A percentile compares a stretch with the other conserved stretches of the same genome.
Conservation (phyloP, 1,140 invertebrate genomes). For the Lycorma delicatula region DNA sequence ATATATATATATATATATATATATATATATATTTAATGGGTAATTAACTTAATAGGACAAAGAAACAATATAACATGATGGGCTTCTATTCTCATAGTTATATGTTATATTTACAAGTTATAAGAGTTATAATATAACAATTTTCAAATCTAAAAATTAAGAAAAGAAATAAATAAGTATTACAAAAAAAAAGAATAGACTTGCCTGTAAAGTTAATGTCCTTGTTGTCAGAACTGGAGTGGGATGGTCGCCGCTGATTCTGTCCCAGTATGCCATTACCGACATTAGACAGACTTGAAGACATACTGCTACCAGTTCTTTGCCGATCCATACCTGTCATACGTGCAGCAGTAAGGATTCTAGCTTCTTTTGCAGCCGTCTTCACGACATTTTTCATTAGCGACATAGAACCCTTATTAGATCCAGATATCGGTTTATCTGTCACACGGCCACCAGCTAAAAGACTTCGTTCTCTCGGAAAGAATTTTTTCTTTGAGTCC, state of each 20-base stretch:
- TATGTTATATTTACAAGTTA: no score
- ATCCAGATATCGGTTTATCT: conserved; percentile 6
- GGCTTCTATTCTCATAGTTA: no score
- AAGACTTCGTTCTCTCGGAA: conserved; percentile 35
- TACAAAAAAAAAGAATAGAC: no score
- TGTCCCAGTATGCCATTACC: conserved; percentile 21
- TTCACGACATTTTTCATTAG: conserved; percentile 27
- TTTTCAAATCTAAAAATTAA: no score
- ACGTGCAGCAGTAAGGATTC: conserved; percentile 25
- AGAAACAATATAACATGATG: no score
- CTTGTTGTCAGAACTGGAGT: conserved; percentile 2
- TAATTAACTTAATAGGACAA: no score
- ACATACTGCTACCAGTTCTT: not conserved
- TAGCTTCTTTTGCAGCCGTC: conserved; percentile 25
- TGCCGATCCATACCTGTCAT: conserved; percentile 17
- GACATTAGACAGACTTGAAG: no score
- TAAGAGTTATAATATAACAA: no score
- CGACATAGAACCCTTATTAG: conserved; percentile 17
- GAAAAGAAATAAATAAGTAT: no score
- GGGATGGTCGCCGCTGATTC: conserved; percentile 15
- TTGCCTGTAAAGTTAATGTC: conserved; percentile 20
- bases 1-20: no score
- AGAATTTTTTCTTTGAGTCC: conserved; percentile 45
- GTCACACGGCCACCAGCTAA: conserved; percentile 6
- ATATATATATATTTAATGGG: no score